Evolutionary conservation across 1,140 invertebrate species (phyloP).

Genomic region (Platyscapa corneri): DNA sequence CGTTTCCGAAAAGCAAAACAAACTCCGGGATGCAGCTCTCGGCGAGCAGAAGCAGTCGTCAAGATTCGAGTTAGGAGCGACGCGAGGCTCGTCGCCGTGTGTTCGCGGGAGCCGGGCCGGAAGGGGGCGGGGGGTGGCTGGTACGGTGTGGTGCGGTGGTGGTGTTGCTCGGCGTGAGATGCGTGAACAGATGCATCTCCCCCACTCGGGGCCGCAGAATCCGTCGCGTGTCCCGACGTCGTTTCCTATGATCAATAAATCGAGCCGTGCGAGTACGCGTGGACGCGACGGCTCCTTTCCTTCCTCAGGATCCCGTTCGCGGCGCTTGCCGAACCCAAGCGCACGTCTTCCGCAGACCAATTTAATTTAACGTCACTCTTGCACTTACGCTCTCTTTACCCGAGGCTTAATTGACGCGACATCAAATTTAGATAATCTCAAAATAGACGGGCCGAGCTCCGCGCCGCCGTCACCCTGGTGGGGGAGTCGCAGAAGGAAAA

Average conservation of each 20-base stretch:
- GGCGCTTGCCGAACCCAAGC: too few species aligned
- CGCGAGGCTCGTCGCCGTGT: too few species aligned
- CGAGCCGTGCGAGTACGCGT: constrained; percentile 63
- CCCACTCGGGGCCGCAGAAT: background rate
- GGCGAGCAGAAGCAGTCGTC: too few species aligned
- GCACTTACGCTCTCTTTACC: constrained; percentile 18
- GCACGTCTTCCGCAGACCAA: constrained; percentile 51
- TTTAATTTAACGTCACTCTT: constrained; percentile 40
- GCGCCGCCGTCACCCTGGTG: background rate
- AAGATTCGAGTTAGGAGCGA: too few species aligned
- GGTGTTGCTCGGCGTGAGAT: background rate
- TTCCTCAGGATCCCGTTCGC: constrained; percentile 28
- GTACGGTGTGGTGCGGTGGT: too few species aligned
- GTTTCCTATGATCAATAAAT: constrained; percentile 73
- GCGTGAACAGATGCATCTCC: background rate
- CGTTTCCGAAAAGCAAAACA: too few species aligned
- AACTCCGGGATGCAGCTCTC: too few species aligned
- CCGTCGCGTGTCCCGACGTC: background rate
- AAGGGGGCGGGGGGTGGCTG: too few species aligned
- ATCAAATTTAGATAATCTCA: constrained; percentile 17
- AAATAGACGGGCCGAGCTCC: background rate
- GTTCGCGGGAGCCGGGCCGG: too few species aligned
- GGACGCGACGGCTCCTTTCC: background rate
- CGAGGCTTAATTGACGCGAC: constrained; percentile 9
- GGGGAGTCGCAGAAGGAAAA: background rate